Evolutionary conservation across 2,888 invertebrate genomes (phyloP).

Genomic region (Yponomeuta cagnagella): DNA sequence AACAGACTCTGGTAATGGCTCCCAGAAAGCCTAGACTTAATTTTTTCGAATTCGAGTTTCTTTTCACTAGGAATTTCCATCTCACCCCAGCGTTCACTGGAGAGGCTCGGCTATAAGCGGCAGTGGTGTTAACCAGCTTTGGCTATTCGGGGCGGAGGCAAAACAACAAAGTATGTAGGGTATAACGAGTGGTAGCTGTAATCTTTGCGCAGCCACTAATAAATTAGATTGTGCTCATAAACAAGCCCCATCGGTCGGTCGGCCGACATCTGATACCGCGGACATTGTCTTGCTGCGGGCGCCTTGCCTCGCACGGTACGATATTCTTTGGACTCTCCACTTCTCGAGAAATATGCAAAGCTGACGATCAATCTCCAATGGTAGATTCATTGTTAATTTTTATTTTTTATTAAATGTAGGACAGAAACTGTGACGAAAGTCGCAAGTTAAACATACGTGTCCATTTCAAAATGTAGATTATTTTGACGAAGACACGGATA

Average conservation of each 20-base stretch:
- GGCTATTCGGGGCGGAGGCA: not conserved
- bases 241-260: constrained; percentile 42
- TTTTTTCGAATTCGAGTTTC: no score
- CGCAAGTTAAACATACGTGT: no score
- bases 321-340: not conserved
- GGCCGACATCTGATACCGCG: constrained; percentile 57
- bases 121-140: not conserved
- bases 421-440: no score
- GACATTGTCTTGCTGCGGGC: constrained; percentile 36
- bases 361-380: no score
- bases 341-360: no score
- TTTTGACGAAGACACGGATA: no score
- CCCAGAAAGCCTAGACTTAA: no score
- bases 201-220: constrained; percentile 40
- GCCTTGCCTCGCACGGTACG: constrained; percentile 26
- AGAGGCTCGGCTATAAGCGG: not conserved
- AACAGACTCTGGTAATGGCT: no score
- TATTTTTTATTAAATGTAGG: no score
- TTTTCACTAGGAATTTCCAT: not conserved
- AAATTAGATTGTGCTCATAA: constrained; percentile 59
- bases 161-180: constrained; percentile 30
- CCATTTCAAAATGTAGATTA: no score
- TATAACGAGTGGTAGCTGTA: constrained; percentile 32
- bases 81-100: not conserved
- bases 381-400: no score